A percentile compares a stretch with the other conserved stretches of the same genome.
Evolutionary conservation across 2,888 invertebrate species (phyloP).

Genomic region (Dicycla oo): DNA sequence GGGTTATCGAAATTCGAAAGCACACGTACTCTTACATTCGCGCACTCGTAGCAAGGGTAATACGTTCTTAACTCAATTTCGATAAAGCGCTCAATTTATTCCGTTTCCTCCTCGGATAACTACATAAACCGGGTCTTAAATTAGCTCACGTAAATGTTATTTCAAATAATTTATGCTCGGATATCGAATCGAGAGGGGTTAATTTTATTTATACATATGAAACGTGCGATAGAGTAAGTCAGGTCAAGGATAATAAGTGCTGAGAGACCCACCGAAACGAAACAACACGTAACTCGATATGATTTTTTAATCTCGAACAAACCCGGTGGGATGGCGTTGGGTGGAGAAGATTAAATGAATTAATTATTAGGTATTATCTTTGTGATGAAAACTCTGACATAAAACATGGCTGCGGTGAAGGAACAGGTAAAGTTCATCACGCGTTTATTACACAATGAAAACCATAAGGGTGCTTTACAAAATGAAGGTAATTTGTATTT

Average conservation of each 20-base stretch:
- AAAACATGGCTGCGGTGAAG: conserved; percentile 23
- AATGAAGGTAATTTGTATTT: conserved; percentile 32
- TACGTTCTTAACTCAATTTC: conserved; percentile 75
- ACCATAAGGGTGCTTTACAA: conserved; percentile 8
- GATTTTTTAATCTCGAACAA: conserved; percentile 61
- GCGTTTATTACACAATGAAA: conserved; percentile 35
- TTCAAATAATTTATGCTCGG: conserved; percentile 50
- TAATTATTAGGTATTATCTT: conserved; percentile 62
- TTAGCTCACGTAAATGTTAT: conserved; percentile 67
- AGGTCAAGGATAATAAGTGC: conserved; percentile 55
- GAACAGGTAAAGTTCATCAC: conserved; percentile 38
- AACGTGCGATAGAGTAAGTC: conserved; percentile 26
- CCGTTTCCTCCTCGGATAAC: conserved; percentile 69
- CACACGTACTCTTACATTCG: conserved; percentile 55
- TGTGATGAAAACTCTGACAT: conserved; percentile 46
- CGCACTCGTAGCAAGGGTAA: conserved; percentile 64
- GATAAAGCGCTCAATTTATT: conserved; percentile 76
- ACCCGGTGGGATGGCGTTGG: conserved; percentile 45
- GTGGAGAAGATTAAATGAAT: conserved; percentile 58
- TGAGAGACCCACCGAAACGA: conserved; percentile 29
- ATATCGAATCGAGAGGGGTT: conserved; percentile 26
- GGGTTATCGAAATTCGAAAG: conserved; percentile 68
- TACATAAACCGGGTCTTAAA: conserved; percentile 61
- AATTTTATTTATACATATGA: conserved; percentile 37
- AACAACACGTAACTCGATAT: conserved; percentile 57